These are phyloP conservation scores for Nomada ruficornis DNA, from an alignment of 2,888 invertebrate species.

Conservation along the genomic window DNA sequence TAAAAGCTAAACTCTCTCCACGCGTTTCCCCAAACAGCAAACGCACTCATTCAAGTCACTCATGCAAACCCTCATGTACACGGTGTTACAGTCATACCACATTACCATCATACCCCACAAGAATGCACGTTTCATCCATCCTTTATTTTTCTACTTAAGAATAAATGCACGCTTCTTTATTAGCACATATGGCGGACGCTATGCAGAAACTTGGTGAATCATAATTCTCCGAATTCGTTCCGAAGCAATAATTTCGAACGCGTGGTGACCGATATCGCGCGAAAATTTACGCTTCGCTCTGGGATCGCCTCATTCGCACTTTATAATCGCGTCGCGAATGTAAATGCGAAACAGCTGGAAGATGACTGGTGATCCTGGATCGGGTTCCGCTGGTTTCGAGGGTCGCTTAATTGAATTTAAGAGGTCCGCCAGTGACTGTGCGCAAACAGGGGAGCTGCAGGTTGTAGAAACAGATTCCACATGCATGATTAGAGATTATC, in stretches of 20 bases:
- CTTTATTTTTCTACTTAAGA: too few species aligned
- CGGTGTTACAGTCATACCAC: too few species aligned
- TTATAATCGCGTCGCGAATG: constrained; percentile 49
- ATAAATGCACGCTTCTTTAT: background rate
- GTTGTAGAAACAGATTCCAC: constrained; percentile 25
- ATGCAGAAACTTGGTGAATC: background rate
- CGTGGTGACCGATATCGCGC: background rate
- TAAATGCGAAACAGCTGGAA: constrained; percentile 45
- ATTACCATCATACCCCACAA: too few species aligned
- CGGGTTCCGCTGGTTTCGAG: constrained; percentile 56
- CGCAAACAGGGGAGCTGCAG: constrained; percentile 32
- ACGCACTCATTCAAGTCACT: too few species aligned
- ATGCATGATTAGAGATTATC: constrained; percentile 16
- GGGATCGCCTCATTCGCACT: constrained; percentile 50
- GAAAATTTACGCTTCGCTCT: background rate
- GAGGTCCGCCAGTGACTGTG: constrained; percentile 49
- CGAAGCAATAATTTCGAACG: constrained; percentile 9
- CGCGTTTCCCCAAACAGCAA: too few species aligned
- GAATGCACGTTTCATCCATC: too few species aligned
- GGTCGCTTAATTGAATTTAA: constrained; percentile 59
- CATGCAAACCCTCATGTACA: too few species aligned
- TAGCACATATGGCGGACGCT: background rate
- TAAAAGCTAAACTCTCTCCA: too few species aligned
- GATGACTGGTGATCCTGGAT: constrained; percentile 52
- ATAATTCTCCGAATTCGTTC: background rate